Base-by-base conservation (phyloP, 2,797 vertebrate species). In the Chloroceryle amazona region DNA sequence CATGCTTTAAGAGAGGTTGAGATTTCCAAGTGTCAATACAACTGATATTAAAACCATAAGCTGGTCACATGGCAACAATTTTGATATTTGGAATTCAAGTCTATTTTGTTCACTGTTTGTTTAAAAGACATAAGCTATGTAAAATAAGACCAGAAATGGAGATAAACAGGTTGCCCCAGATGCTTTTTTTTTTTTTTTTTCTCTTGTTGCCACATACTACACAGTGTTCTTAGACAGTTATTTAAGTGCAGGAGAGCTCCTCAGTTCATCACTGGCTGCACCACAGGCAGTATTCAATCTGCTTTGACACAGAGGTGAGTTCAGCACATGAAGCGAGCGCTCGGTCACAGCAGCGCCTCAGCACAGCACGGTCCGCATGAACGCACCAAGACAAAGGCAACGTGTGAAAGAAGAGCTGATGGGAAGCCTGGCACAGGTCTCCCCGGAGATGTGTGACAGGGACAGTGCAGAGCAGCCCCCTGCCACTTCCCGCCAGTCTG, bases 361-460 rank as follows among this genome's bases (percentile, higher is more conserved):
- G 57, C 0, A 4, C 1, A 37, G 33, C 29, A 3, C n/a, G 5
- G 39, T 19, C 49, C 26, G 18, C 0, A 10, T 0, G 10, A 71
- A 51, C 72, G 16, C 54, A 21, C 4, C 6, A 9, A 57, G 33
- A 2, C 31, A 26, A 35, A 47, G 49, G 44, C 7, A 51, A 7
- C 0, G 0, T 0, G 10, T 20, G 70, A n/a, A 37, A 25, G 72
- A 57, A 58, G 41, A 67, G 61, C 51, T 20, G 55, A 37, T 0
- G 41, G 42, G 47, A 62, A 67, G 10, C 7, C 3, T 1, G 42
- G 35, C 41, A 11, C n/a, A 9, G 54, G 4, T 17, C 15, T 35
- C 42, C 21, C 35, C 11, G 3, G 13, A 37, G 13, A 35, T n/a
- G 22, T 0, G 3, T 1, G 23, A 5, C 0, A 2, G 51, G 17